These are phyloP conservation scores for Sesia apiformis DNA, from an alignment of 2,888 invertebrate species.

Conservation along the genomic window DNA sequence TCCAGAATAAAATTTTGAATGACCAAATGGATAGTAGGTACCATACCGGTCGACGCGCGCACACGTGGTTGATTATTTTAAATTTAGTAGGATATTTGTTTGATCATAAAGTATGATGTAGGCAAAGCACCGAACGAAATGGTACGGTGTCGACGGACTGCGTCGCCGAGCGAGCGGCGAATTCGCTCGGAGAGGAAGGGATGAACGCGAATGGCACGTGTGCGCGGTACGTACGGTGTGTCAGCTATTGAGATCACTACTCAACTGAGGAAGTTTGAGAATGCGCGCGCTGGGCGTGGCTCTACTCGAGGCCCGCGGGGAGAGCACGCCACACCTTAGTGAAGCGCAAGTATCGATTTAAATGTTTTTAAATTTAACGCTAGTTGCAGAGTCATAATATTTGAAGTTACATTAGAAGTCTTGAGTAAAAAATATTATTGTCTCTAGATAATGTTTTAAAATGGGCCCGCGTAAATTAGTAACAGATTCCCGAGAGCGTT, in stretches of 20 bases:
- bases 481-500: no score
- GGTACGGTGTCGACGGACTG: conserved; percentile 10
- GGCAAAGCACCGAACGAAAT: conserved; percentile 5
- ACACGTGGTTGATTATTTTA: conserved; percentile 45
- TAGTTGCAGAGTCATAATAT: neutral
- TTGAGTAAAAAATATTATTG: no score
- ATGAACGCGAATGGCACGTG: conserved; percentile 49
- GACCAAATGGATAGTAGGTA: neutral
- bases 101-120: conserved; percentile 54
- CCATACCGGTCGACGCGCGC: conserved; percentile 25
- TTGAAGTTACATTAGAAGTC: no score
- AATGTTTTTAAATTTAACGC: conserved; percentile 21
- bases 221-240: conserved; percentile 52
- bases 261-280: conserved; percentile 58
- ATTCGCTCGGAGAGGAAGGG: conserved; percentile 37
- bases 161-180: conserved; percentile 34
- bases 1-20: no score
- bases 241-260: conserved; percentile 52
- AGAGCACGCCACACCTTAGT: conserved; percentile 41
- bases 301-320: conserved; percentile 50
- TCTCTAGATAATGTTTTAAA: no score
- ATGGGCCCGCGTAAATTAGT: no score
- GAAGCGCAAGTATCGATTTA: conserved; percentile 42
- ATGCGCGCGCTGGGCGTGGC: conserved; percentile 67
- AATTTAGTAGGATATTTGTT: conserved; percentile 27